phyloP scores from a whole-genome alignment of 2,888 invertebrate species.

The Drosophila nigricruria region DNA sequence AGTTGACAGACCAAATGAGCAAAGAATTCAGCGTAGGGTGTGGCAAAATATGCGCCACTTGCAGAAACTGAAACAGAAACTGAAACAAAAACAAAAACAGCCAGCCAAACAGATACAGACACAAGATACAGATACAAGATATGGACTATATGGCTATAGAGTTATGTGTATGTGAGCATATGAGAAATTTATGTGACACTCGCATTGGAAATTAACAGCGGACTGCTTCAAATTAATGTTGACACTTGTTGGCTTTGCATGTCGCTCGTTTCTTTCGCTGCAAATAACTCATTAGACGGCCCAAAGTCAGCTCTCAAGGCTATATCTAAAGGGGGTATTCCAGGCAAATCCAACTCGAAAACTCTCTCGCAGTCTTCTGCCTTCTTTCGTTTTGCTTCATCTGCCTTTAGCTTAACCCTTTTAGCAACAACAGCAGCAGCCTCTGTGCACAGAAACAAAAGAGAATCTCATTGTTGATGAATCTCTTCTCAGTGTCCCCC shows the following conservation, averaged over 20 bases:
- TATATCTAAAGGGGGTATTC: slow-evolving; percentile 30
- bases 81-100: slow-evolving; percentile 18
- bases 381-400: slow-evolving; percentile 8
- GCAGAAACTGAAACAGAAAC: slow-evolving; percentile 25
- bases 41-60: slow-evolving; percentile 63
- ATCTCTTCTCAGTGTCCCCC: slow-evolving; percentile 27
- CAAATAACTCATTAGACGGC: slow-evolving; percentile 67
- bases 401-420: slow-evolving; percentile 16
- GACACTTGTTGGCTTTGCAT: slow-evolving; percentile 71
- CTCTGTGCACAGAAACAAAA: slow-evolving; percentile 45
- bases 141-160: slow-evolving; percentile 43
- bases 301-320: slow-evolving; percentile 59
- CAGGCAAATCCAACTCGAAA: slow-evolving; percentile 12
- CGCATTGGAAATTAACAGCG: slow-evolving; percentile 66
- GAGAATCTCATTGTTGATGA: slow-evolving; percentile 55
- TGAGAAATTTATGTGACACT: slow-evolving; percentile 72
- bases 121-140: slow-evolving; percentile 40
- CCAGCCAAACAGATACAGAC: slow-evolving; percentile 33
- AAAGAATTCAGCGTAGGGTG: slow-evolving; percentile 65
- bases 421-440: slow-evolving; percentile 17
- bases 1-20: slow-evolving; percentile 71
- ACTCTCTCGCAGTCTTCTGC: neutral
- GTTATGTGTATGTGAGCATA: slow-evolving; percentile 51
- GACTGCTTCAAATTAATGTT: slow-evolving; percentile 73
- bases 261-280: slow-evolving; percentile 33